Percentiles rank a stretch among this genome's conserved stretches.
These are phyloP conservation scores for Pollenia griseotomentosa DNA, from an alignment of 2,888 invertebrate species.

Conservation along the genomic window DNA sequence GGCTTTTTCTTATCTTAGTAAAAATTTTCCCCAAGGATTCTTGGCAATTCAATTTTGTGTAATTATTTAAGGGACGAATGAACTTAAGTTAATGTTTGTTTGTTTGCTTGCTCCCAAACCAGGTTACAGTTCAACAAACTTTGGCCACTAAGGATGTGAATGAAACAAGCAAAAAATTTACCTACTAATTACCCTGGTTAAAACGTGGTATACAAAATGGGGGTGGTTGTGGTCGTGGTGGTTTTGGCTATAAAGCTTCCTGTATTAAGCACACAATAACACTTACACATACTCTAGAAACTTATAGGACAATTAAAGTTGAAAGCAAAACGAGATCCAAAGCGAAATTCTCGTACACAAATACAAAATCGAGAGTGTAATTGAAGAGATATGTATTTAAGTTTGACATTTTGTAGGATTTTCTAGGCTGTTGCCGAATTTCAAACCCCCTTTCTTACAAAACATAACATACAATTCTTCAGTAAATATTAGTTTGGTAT, in stretches of 20 bases:
- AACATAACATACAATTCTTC: background rate
- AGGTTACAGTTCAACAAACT: constrained; percentile 69
- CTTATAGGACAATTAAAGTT: constrained; percentile 32
- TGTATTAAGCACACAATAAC: constrained; percentile 50
- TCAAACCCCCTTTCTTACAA: background rate
- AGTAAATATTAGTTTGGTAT: background rate
- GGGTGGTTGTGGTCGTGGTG: background rate
- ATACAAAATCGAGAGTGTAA: constrained; percentile 61
- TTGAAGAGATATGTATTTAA: constrained; percentile 29
- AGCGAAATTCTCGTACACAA: background rate
- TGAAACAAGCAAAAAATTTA: constrained; percentile 7
- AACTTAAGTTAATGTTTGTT: constrained; percentile 30
- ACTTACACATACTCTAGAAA: background rate
- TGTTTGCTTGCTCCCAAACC: constrained; percentile 6
- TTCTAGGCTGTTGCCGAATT: background rate
- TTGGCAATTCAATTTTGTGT: constrained; percentile 1
- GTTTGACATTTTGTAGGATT: background rate
- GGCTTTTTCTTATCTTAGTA: too few relatives aligned
- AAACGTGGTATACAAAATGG: background rate
- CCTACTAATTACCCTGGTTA: constrained; percentile 53
- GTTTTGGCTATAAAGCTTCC: constrained; percentile 65
- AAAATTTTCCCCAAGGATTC: constrained; percentile 6
- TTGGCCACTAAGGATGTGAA: constrained; percentile 51
- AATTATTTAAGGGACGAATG: constrained; percentile 48
- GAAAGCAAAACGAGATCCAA: constrained; percentile 3